phyloP scores from a whole-genome alignment of 2,888 invertebrate species.

The Agriopis aurantiaria region DNA sequence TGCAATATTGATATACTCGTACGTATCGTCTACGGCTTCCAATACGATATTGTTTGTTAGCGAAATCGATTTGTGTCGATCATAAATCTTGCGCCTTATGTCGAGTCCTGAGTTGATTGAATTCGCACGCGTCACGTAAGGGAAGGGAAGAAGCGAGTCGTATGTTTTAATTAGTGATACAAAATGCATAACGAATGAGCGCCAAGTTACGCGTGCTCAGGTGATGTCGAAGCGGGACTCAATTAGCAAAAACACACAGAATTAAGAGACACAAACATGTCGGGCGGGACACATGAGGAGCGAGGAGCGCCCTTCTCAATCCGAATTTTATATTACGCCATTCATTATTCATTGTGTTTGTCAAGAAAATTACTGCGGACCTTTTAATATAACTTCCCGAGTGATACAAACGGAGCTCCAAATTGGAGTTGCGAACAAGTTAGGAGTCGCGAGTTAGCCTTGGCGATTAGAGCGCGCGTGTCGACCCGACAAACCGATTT shows the following conservation, averaged over 20 bases:
- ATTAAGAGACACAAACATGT: constrained; percentile 83
- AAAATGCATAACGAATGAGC: constrained; percentile 73
- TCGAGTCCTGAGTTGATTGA: constrained; percentile 83
- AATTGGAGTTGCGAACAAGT: constrained; percentile 80
- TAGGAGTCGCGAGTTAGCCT: constrained; percentile 72
- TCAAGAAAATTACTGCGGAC: constrained; percentile 84
- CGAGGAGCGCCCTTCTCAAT: constrained; percentile 76
- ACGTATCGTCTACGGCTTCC: constrained; percentile 79
- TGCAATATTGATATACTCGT: constrained; percentile 87
- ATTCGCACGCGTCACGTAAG: constrained; percentile 71
- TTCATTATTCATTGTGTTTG: constrained; percentile 84
- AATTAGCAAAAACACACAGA: constrained; percentile 86
- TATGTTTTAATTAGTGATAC: constrained; percentile 68
- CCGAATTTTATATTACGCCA: constrained; percentile 84
- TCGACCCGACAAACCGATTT: constrained; percentile 72
- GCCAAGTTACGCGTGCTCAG: constrained; percentile 60
- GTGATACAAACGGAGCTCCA: constrained; percentile 75
- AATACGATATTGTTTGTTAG: constrained; percentile 86
- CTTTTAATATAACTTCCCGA: constrained; percentile 85
- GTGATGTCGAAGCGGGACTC: constrained; percentile 75
- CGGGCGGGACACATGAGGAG: constrained; percentile 74
- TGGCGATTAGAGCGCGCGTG: constrained; percentile 73
- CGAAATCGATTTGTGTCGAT: constrained; percentile 86
- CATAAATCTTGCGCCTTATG: constrained; percentile 87
- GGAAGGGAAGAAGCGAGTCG: constrained; percentile 44